These are phyloP conservation scores for Holothuria leucospilota DNA, from an alignment of 53 echinoderm and acorn worm species.

Conservation along the genomic window DNA sequence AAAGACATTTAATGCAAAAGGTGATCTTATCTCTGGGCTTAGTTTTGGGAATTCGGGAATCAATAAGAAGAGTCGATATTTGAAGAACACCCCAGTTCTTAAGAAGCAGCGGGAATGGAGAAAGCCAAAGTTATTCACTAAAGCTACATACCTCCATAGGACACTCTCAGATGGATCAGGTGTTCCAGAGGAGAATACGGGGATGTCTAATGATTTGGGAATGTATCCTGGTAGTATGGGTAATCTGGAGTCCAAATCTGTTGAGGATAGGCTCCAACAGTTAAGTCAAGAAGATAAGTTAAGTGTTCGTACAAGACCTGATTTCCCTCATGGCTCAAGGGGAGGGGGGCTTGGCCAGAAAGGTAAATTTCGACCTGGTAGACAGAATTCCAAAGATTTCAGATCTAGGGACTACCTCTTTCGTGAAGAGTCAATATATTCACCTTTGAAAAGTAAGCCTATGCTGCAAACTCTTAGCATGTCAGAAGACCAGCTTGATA, in stretches of 20 bases:
- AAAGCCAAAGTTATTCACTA: slow-evolving; percentile 44
- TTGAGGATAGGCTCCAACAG: slow-evolving; percentile 45
- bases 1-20: slow-evolving; percentile 27
- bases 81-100: slow-evolving; percentile 17
- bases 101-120: slow-evolving; percentile 51
- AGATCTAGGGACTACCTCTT: slow-evolving; percentile 1
- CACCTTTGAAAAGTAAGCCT: slow-evolving; percentile 21
- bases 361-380: slow-evolving; percentile 19
- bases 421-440: slow-evolving; percentile 11
- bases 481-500: slow-evolving; percentile 39
- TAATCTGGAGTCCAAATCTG: slow-evolving; percentile 49
- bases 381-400: slow-evolving; percentile 8
- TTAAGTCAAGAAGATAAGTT: slow-evolving; percentile 63
- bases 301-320: slow-evolving; percentile 62
- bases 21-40: not conserved
- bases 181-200: not conserved
- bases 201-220: not conserved
- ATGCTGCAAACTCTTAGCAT: slow-evolving; percentile 3
- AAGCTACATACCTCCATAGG: slow-evolving; percentile 30
- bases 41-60: slow-evolving; percentile 19
- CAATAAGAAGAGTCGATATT: slow-evolving; percentile 34
- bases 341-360: slow-evolving; percentile 17
- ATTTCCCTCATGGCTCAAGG: slow-evolving; percentile 36
- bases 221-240: slow-evolving; percentile 34
- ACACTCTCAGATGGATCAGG: slow-evolving; percentile 30